Evolutionary conservation across 2,113 vertebrate species (phyloP), one percentile per base, ranked within the genome.

Genomic region (Gulo gulo): DNA sequence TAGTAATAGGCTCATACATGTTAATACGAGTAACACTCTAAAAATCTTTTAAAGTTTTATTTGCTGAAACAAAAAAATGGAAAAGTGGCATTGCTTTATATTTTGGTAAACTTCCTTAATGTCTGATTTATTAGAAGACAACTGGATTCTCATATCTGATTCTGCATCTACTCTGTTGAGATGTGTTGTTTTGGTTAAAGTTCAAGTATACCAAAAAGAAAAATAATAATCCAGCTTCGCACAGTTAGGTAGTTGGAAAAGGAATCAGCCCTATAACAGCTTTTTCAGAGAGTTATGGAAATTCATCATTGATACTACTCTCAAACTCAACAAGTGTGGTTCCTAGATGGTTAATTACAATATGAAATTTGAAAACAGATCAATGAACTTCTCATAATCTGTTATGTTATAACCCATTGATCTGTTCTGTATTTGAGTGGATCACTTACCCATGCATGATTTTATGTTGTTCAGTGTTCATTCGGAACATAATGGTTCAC

Each of bases 21-120:
- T 52, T 87, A 81, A 91, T 45, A 81, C 12, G 52, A 42, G 29
- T 36, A 78, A 52, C 63, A 90, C 69, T 94, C 23, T 18, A 47
- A 93, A 73, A 13, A n/a, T n/a, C 42, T 23, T 76, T 50, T 78
- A 71, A 63, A 76, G 20, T 78, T 88, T 13, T 55, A 73, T 84
- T 71, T 97, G 91, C 29, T 71, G 85, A 93, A 74, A 83, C 52
- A 79, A 96, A 92, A 79, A 50, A 52, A 74, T 34, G 55, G 7
- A 80, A 84, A 47, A 59, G 15, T 67, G 31, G 6, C 20, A 57
- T 76, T 81, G 26, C 50, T 86, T 86, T 78, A 39, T 8, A 76
- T 85, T 50, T 91, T 86, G 88, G 88, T 71, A 42, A 84, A 80
- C 83, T 20, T 93, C n/a, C 80, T 93, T 81, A 24, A 81, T 26